phyloP scores from a whole-genome alignment of 2,888 invertebrate genomes.

The Vesta saturnalis region DNA sequence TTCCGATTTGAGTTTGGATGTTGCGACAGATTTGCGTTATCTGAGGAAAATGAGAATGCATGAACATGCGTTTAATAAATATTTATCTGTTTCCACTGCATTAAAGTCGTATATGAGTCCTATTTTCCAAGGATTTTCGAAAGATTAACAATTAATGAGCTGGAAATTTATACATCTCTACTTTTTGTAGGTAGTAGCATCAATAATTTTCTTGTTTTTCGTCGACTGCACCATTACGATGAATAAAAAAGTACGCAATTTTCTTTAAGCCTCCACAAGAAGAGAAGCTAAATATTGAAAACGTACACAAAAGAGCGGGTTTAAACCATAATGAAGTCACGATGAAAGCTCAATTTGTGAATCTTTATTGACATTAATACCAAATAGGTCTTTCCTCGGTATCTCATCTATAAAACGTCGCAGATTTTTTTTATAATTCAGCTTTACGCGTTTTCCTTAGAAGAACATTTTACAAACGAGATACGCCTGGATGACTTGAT shows the following conservation, averaged over 20 bases:
- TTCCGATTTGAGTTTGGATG: conserved; percentile 47
- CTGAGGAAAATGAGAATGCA: not conserved
- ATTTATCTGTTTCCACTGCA: not conserved
- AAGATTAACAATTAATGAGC: not conserved
- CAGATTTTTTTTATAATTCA: no score
- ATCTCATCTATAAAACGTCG: no score
- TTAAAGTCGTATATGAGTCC: not conserved
- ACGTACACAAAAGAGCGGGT: not conserved
- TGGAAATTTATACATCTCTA: not conserved
- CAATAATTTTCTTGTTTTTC: not conserved
- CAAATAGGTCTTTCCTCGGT: not conserved
- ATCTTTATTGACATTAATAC: not conserved
- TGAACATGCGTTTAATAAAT: conserved; percentile 1
- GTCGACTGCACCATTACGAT: not conserved
- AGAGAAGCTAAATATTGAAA: not conserved
- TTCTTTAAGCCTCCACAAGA: not conserved
- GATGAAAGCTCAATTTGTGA: not conserved
- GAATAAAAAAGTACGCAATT: not conserved
- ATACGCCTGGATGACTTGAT: no score
- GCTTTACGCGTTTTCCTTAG: no score
- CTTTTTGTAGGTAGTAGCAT: not conserved
- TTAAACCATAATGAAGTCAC: not conserved
- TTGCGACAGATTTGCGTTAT: conserved; percentile 8
- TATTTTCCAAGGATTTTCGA: not conserved
- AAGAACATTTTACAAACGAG: no score